Base-by-base conservation (phyloP, 2,797 vertebrate species). In the Rhinichthys osculus region DNA sequence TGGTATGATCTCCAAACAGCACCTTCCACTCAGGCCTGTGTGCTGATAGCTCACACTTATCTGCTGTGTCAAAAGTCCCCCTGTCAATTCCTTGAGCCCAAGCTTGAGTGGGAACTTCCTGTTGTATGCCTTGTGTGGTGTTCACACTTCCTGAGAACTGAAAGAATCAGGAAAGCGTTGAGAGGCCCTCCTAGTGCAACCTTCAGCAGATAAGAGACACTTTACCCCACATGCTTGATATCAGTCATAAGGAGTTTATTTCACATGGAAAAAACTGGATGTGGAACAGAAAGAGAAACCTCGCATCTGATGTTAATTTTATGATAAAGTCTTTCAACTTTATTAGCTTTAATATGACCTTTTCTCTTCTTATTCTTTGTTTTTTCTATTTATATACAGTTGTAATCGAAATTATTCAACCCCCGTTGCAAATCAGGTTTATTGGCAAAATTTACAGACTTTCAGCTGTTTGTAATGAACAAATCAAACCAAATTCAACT, bases 141-240 rank as follows among this genome's bases (percentile, higher is more conserved):
- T 73, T 72, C 57, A 38, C 17, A 27, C 62, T 83, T 89, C 80
- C 83, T 85, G 72, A 83, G 40, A 73, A 62, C 67, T n/a, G 40
- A 66, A 83, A 66, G n/a, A 57, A 62, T 50, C 19, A 74, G 73
- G 78, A 66, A 47, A 62, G 78, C 11, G 42, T 73, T 82, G 76
- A 85, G 35, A 57, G 78, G n/a, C 38, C n/a, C 47, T 38, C 27
- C 38, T 42, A 50, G 40, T 79, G 21, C 2, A 67, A 33, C 21
- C 6, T 30, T 77, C 23, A 67, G 59, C 44, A 67, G 72, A 76
- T 52, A 38, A 81, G 64, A 81, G 44, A 38, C 54, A 35, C 40
- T 23, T 59, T n/a, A 82, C 27, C 67, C 23, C 83, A 71, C 30
- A 47, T 40, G 2, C 59, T 59, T 3, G 30, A 57, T 54, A 54